Evolutionary conservation across 23 tunicate genomes (phyloP), one percentile per base, ranked within the genome.

Genomic region (Halocynthia roretzi): DNA sequence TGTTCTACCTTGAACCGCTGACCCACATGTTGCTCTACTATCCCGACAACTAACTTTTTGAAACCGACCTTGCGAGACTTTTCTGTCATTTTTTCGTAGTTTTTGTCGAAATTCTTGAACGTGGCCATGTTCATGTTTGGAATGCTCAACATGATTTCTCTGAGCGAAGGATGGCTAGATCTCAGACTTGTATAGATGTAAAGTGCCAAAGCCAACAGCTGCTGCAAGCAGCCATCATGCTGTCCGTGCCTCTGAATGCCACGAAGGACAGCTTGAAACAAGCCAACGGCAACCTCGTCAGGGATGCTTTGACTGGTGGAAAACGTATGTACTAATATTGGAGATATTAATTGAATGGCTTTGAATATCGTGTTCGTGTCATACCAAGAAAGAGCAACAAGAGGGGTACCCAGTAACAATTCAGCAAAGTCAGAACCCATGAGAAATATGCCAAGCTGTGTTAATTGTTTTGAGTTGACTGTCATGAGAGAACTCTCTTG

Each of bases 181-280:
- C 68, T 72, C 7, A 92, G 63, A 11, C 55, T 12, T 18, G 64
- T 73, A 58, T 87, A 76, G 6, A 86, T 18, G 75, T 56, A 49
- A 6, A 86, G 60, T 12, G 72, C 56, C 52, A 92, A 56, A 12
- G 93, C 64, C 23, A 81, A 44, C 54, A 92, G 57, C 23, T 70
- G 85, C 17, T 80, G 70, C 54, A 77, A 77, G 63, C 98, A 83
- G 5, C 85, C 87, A 10, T 80, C 92, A 73, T 75, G 79, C 48
- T 92, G 83, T 8, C 98, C 98, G 53, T 92, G 98, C 8, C 87
- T 56, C 8, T 83, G 62, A 6, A 86, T 23, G 15, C 98, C 98
- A 23, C 50, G 67, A 10, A 92, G 62, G 14, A 92, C 50, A 5
- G 93, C 63, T 60, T 78, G 76, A 55, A 92, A 80, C 56, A 92